phyloP scores from a whole-genome alignment of 2,113 vertebrate species.

The Anthoscopus minutus region DNA sequence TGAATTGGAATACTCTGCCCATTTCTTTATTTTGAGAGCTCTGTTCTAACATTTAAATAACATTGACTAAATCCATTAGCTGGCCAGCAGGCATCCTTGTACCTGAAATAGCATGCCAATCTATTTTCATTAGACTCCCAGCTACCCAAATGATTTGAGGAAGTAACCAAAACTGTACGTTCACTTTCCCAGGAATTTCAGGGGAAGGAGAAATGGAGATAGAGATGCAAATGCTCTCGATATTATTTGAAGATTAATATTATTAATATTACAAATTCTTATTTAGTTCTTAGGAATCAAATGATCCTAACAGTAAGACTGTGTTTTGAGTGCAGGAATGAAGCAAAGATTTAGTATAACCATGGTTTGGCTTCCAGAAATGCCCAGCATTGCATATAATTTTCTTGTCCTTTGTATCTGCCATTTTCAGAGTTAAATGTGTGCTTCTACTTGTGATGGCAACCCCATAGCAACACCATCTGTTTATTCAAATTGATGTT shows the following conservation, averaged over 20 bases:
- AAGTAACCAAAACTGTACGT: neutral
- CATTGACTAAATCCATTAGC: neutral
- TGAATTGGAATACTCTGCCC: neutral
- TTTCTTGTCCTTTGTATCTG: neutral
- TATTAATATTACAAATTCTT: neutral
- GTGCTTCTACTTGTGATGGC: neutral
- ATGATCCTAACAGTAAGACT: neutral
- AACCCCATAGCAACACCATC: slow-evolving; percentile 24
- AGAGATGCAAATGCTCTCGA: neutral
- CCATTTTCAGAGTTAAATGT: neutral
- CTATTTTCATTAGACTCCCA: neutral
- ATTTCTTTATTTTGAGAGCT: neutral
- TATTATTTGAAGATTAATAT: neutral
- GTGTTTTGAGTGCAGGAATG: neutral
- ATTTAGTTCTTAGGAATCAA: neutral
- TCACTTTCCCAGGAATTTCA: neutral
- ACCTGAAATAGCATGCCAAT: neutral
- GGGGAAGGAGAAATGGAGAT: neutral
- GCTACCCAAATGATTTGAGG: neutral
- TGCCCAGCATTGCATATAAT: neutral
- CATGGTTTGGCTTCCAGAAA: neutral
- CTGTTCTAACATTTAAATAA: neutral
- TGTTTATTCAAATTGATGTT: slow-evolving; percentile 17
- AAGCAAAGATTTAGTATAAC: neutral
- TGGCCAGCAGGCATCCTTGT: neutral